Conservation (phyloP, 2,888 invertebrate species). For the Hypercompe scribonia region DNA sequence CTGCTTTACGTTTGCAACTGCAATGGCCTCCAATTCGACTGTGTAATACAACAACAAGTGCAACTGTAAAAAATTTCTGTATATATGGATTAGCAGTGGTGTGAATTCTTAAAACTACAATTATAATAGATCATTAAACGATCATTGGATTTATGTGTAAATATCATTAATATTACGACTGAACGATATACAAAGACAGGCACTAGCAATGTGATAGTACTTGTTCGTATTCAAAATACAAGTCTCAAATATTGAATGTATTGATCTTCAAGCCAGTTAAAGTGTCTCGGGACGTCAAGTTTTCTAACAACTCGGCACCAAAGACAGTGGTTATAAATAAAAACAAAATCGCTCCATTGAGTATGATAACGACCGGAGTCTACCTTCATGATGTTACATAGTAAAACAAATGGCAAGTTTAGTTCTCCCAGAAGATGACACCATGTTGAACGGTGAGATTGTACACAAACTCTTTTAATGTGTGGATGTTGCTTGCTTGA, state of each 20-base stretch:
- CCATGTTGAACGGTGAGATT: not conserved
- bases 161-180: not conserved
- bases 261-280: not conserved
- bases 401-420: not conserved
- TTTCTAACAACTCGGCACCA: not conserved
- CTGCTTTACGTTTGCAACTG: no score
- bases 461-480: not conserved
- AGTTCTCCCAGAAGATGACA: not conserved
- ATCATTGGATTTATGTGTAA: not conserved
- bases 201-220: not conserved
- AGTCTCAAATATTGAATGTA: not conserved
- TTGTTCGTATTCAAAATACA: no score
- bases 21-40: no score
- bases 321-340: not conserved
- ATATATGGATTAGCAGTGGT: no score
- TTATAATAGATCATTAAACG: no score
- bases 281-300: not conserved
- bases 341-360: slow-evolving; percentile 1
- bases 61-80: not conserved
- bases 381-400: not conserved
- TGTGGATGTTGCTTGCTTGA: not conserved
- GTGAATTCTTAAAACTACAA: no score
- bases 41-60: no score
- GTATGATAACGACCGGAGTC: not conserved
- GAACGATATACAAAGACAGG: not conserved